These are phyloP conservation scores for Gallinago stenura DNA, from an alignment of 2,797 vertebrate genomes.

Conservation along the genomic window DNA sequence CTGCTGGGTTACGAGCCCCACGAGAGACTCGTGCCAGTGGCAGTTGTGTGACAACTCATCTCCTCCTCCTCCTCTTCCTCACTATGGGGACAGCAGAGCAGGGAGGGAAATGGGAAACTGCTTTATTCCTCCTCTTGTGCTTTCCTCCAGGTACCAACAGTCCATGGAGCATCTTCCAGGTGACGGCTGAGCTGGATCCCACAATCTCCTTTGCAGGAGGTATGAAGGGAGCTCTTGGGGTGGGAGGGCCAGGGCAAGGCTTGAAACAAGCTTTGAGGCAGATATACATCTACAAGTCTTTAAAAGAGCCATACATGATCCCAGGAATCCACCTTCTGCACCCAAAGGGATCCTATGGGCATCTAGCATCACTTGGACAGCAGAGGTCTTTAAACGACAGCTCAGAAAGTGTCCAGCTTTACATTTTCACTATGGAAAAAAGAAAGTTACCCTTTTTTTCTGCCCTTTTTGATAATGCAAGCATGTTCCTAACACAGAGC, in stretches of 20 bases:
- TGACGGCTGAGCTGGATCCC: background rate
- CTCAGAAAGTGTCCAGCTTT: background rate
- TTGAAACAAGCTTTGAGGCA: background rate
- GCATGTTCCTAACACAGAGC: background rate
- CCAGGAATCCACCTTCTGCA: background rate
- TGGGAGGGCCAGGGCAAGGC: background rate
- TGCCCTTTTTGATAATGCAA: background rate
- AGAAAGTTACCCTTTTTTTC: background rate
- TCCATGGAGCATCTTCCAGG: fast-evolving
- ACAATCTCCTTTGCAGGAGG: fast-evolving
- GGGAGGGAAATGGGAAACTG: slow-evolving; percentile 30
- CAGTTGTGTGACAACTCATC: slow-evolving; percentile 43
- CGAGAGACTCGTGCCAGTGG: slow-evolving; percentile 15
- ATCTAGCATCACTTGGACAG: background rate
- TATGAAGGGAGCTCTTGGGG: background rate
- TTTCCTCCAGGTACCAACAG: background rate
- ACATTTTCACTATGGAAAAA: background rate
- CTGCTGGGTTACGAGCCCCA: slow-evolving; percentile 51
- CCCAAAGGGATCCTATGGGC: background rate
- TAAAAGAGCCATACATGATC: background rate
- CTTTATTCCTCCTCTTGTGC: slow-evolving; percentile 70
- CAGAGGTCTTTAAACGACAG: fast-evolving
- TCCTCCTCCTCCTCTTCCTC: slow-evolving; percentile 52
- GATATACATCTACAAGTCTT: background rate
- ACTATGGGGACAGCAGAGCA: background rate